Conservation (phyloP, 2,797 vertebrate genomes). For the Bovichtus diacanthus region DNA sequence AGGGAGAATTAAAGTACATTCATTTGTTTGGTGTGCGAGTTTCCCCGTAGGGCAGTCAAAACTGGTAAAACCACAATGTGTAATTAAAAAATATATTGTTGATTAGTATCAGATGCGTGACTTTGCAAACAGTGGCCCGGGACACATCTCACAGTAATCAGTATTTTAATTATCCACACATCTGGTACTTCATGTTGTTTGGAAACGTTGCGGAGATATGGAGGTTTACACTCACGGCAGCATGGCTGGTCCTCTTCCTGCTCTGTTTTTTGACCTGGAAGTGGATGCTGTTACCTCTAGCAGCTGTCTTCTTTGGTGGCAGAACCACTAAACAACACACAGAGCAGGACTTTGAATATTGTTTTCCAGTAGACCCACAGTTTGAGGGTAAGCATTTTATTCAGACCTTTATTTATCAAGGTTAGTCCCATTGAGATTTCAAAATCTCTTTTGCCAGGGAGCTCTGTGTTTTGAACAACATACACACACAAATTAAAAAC, state of each 20-base stretch:
- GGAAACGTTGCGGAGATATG: neutral
- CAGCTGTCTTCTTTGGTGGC: slow-evolving; percentile 34
- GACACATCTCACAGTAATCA: neutral
- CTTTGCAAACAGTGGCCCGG: neutral
- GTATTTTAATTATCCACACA: neutral
- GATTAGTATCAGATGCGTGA: neutral
- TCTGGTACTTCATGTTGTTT: neutral
- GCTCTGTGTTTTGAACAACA: no score
- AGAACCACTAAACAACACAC: slow-evolving; percentile 54
- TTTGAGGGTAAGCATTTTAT: neutral
- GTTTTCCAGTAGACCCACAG: neutral
- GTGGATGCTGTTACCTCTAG: slow-evolving; percentile 13
- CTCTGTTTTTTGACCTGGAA: slow-evolving; percentile 27
- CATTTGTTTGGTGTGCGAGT: no score
- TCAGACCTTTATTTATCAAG: no score
- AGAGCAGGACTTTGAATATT: neutral
- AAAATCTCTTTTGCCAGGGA: no score
- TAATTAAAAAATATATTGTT: neutral
- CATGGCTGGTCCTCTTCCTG: slow-evolving; percentile 36
- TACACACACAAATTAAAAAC: no score
- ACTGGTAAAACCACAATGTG: neutral
- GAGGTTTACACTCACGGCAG: slow-evolving; percentile 46
- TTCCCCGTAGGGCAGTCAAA: neutral
- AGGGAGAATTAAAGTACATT: neutral
- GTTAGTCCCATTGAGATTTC: no score